Base-by-base conservation (phyloP, 2,888 invertebrate species). In the Schizaphis graminum region DNA sequence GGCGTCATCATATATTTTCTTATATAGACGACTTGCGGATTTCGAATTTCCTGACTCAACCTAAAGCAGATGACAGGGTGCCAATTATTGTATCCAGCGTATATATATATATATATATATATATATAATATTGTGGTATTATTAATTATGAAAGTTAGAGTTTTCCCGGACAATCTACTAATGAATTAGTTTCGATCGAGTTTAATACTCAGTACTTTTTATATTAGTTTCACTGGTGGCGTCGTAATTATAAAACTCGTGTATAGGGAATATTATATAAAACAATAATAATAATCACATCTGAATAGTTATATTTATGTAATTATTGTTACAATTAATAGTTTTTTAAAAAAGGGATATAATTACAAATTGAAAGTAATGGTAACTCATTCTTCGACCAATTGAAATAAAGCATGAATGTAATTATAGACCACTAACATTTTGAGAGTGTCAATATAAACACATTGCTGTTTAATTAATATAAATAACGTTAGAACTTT, bases 101-200 rank as follows among this genome's bases (percentile, higher is more conserved):
- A 21, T 8, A 67, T 67, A 67, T 28, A 28, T 26, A 21, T 57
- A 61, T 61, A 26, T 41, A 41, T 41, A 41, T 3, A 41, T 41
- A 41, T 41, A 13, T 16, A 35, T 35, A 77, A 35, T 35, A 77
- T 7, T 77, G 35, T 21, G 35, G 77, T 77, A 35, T 77, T 77
- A 77, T 77, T 77, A 77, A 77, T 77, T 77, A 77, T 35, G 35
- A 77, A 77, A 77, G 35, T 77, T 77, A 35, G 35, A 35, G 77
- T 77, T 35, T 77, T 87, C 35, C 89, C 5, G 35, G 53, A 53
- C 44, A 53, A 41, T 56, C 56, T 89, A 13, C 89, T 89, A 89
- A 89, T 89, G 26, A 89, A 89, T 89, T 56, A 56, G 56, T 89
- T 89, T 56, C 41, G 56, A 89, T 56, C 41, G 89, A 56, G 41